Evolutionary conservation across 2,113 vertebrate species (phyloP).

Genomic region (Myanophis thanlyinensis): DNA sequence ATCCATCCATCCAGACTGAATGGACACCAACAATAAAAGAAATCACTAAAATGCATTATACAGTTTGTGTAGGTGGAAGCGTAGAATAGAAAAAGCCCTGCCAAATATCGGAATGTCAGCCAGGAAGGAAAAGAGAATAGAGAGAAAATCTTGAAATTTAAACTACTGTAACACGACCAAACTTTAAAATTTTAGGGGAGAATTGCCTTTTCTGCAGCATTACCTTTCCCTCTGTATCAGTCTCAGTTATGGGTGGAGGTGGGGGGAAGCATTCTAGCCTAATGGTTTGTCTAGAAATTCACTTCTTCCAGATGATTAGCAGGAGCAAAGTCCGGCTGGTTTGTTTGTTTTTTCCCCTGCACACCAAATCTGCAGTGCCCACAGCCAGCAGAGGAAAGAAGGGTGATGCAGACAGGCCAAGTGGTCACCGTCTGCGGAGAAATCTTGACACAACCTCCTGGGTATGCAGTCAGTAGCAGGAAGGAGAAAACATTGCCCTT

Average conservation of each 20-base stretch:
- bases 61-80: not conserved
- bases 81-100: conserved; percentile 37
- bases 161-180: not conserved
- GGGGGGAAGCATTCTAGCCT: not conserved
- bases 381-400: not conserved
- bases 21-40: conserved; percentile 33
- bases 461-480: not conserved
- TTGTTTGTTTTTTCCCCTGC: too few species aligned
- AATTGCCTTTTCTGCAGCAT: not conserved
- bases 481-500: not conserved
- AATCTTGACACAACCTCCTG: conserved; percentile 3
- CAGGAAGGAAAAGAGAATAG: not conserved
- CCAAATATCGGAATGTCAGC: conserved; percentile 1
- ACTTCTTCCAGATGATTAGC: not conserved
- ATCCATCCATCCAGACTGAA: conserved; percentile 51
- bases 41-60: not conserved
- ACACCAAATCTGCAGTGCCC: conserved; percentile 6
- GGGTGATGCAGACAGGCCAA: conserved; percentile 19
- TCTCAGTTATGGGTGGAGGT: not conserved
- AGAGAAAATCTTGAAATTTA: not conserved
- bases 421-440: conserved; percentile 12
- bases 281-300: not conserved
- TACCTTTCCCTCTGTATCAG: not conserved
- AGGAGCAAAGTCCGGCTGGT: not conserved
- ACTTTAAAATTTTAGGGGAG: not conserved